Conservation (phyloP, 2,113 vertebrate species). For the Corythornis cristatus region DNA sequence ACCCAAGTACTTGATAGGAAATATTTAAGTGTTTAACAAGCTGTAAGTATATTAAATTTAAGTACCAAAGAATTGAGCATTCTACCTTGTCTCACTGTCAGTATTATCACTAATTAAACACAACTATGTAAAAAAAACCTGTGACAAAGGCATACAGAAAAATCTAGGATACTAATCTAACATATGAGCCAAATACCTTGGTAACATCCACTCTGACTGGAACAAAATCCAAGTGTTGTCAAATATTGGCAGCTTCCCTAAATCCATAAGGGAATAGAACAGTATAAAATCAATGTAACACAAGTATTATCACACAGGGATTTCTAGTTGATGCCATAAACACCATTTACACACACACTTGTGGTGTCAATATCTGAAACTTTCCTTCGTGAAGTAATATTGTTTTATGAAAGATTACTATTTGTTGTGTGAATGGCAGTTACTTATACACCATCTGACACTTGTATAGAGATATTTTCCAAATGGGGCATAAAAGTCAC, state of each 20-base stretch:
- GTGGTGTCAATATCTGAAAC: fast-evolving
- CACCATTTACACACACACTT: fast-evolving
- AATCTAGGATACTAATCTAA: neutral
- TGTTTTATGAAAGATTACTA: neutral
- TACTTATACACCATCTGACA: neutral
- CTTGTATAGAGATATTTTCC: neutral
- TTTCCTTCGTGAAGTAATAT: neutral
- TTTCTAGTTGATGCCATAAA: neutral
- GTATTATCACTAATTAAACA: neutral
- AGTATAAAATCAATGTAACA: neutral
- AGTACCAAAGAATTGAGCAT: neutral
- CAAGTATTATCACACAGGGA: neutral
- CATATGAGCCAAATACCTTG: neutral
- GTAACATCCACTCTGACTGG: neutral
- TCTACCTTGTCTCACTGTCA: neutral
- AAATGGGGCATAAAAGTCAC: neutral
- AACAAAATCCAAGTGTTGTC: neutral
- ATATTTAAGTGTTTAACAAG: neutral
- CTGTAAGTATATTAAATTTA: neutral
- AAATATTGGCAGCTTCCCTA: neutral
- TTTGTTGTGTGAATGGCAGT: neutral
- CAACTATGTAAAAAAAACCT: neutral
- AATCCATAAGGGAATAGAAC: neutral
- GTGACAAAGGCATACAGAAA: neutral
- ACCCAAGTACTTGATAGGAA: neutral